phyloP scores from a whole-genome alignment of 2,888 invertebrate species.

The Lasius platythorax region DNA sequence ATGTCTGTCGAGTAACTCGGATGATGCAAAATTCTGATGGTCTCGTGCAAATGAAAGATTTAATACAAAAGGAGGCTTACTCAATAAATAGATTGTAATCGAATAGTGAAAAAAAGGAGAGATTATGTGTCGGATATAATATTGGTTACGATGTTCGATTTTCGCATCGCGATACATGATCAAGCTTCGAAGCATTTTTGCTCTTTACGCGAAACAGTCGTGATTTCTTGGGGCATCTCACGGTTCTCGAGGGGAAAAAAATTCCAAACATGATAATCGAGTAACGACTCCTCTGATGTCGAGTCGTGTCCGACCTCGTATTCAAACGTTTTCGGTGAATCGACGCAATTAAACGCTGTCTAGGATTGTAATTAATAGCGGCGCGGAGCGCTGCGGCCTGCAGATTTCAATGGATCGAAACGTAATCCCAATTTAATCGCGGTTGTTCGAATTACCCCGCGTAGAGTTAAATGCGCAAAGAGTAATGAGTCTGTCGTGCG shows the following conservation, averaged over 20 bases:
- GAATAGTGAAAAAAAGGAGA: neutral
- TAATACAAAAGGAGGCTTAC: neutral
- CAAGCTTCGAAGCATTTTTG: neutral
- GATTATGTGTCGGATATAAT: neutral
- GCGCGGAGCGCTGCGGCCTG: neutral
- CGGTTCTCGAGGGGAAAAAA: neutral
- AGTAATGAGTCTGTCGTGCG: conserved; percentile 64
- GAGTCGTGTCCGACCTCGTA: neutral
- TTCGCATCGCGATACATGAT: neutral
- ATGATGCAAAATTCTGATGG: neutral
- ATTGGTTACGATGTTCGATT: neutral
- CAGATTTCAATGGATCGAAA: conserved; percentile 59
- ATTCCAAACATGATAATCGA: neutral
- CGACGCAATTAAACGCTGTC: conserved; percentile 47
- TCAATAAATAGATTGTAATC: neutral
- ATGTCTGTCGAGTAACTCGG: neutral
- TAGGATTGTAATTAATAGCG: conserved; percentile 57
- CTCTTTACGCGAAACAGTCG: neutral
- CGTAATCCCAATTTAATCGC: conserved; percentile 69
- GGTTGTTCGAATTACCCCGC: conserved; percentile 50
- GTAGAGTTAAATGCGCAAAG: conserved; percentile 58
- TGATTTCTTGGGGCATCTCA: neutral
- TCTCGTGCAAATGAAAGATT: neutral
- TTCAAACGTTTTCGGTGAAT: conserved; percentile 27
- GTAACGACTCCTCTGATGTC: no score